Conservation (phyloP, 2,888 invertebrate genomes). For the Coenonympha arcania region DNA sequence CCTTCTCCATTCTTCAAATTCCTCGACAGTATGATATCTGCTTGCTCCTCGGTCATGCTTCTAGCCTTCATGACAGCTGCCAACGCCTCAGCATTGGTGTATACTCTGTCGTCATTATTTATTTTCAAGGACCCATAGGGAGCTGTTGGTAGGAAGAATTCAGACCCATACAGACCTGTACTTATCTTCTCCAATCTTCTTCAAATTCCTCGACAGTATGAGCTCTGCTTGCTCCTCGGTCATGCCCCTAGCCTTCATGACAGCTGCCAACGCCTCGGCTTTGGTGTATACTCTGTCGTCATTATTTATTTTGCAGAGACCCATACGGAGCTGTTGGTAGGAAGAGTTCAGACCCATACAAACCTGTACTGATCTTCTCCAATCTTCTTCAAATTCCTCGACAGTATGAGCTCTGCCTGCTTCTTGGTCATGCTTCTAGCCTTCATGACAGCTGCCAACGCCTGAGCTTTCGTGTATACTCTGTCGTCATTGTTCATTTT, state of each 20-base stretch:
- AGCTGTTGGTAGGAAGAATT: background rate
- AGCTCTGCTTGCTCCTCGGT: constrained; percentile 59
- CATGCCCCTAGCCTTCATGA: constrained; percentile 57
- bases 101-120: constrained; percentile 34
- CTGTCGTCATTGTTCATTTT: constrained; percentile 37
- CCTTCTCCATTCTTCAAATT: constrained; percentile 55
- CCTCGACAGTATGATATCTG: constrained; percentile 62
- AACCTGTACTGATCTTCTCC: constrained; percentile 60
- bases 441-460: constrained; percentile 58
- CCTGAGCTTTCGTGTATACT: constrained; percentile 37
- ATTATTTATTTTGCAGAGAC: constrained; percentile 38
- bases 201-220: constrained; percentile 63
- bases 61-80: constrained; percentile 60
- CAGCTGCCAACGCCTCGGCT: constrained; percentile 50
- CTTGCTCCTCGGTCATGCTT: constrained; percentile 55
- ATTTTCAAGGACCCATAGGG: no score
- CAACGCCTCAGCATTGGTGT: constrained; percentile 44
- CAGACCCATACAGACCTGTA: constrained; percentile 56
- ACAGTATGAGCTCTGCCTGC: constrained; percentile 65
- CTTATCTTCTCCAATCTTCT: constrained; percentile 47
- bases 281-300: constrained; percentile 35
- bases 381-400: constrained; percentile 56
- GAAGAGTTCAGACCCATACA: background rate
- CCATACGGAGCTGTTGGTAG: no score
- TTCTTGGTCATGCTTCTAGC: constrained; percentile 53